A percentile compares a stretch with the other conserved stretches of the same genome.
phyloP scores from a whole-genome alignment of 2,797 vertebrate genomes.

The Myotis pilosus region DNA sequence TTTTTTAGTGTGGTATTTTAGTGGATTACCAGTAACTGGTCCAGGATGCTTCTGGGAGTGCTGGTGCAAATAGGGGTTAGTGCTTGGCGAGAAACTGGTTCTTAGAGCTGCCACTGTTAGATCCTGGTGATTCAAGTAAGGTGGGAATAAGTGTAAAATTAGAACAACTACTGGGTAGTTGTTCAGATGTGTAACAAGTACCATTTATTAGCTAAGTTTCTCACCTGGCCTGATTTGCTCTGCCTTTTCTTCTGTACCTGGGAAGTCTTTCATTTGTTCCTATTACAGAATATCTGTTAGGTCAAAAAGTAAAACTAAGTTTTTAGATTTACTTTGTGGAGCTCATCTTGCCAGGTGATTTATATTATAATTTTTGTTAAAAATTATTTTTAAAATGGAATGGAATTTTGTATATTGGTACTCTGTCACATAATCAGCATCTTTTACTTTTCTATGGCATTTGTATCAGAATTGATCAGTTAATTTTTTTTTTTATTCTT shows the following conservation, averaged over 20 bases:
- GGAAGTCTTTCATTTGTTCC: background rate
- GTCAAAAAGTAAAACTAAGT: conserved; percentile 7
- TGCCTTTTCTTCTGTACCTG: background rate
- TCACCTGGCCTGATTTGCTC: conserved; percentile 1
- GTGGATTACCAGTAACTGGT: background rate
- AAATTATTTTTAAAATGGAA: conserved; percentile 37
- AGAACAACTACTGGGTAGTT: background rate
- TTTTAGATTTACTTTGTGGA: conserved; percentile 53
- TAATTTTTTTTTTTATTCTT: conserved; percentile 81
- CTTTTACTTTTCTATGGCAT: conserved; percentile 62
- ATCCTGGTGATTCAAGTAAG: background rate
- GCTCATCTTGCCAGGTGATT: conserved; percentile 22
- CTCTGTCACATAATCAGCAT: conserved; percentile 12
- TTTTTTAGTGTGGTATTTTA: background rate
- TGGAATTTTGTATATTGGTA: conserved; percentile 54
- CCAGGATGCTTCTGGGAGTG: background rate
- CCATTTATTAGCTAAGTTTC: background rate
- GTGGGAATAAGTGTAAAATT: background rate
- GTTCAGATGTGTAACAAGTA: background rate
- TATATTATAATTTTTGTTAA: conserved; percentile 50
- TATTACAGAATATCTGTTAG: background rate
- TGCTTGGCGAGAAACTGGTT: background rate
- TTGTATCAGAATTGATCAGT: conserved; percentile 61
- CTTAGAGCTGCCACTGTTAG: background rate
- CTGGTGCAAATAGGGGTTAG: background rate